Evolutionary conservation across 92 coral and sea anemone species (phyloP).

Genomic region (Parazoanthus swiftii): DNA sequence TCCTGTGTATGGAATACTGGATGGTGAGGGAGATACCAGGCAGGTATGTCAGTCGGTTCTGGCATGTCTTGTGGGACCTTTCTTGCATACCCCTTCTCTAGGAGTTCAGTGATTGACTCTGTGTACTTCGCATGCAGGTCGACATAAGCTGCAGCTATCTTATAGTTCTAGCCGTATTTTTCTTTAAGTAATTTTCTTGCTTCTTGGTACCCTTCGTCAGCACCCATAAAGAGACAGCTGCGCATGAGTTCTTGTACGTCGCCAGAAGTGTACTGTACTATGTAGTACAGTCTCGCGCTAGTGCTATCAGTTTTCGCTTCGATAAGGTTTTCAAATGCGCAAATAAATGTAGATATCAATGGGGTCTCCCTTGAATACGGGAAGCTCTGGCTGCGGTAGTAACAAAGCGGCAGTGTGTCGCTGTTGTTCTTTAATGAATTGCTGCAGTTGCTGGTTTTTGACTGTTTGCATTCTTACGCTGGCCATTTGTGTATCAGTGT

Average conservation of each 20-base stretch:
- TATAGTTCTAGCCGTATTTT: conserved; percentile 66
- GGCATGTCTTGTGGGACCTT: too few species aligned
- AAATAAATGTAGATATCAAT: conserved; percentile 56
- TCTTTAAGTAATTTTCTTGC: conserved; percentile 61
- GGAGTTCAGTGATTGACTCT: too few species aligned
- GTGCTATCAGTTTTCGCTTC: conserved; percentile 53
- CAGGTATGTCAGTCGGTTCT: too few species aligned
- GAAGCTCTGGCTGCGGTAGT: conserved; percentile 55
- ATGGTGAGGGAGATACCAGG: too few species aligned
- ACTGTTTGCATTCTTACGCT: conserved; percentile 15
- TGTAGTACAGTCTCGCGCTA: conserved; percentile 63
- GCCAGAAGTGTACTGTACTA: conserved; percentile 61
- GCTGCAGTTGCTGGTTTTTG: conserved; percentile 34
- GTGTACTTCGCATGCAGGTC: too few species aligned
- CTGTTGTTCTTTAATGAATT: conserved; percentile 42
- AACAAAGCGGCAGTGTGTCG: conserved; percentile 40
- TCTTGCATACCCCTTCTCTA: too few species aligned
- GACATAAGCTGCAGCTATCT: conserved; percentile 60
- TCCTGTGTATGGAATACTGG: too few species aligned
- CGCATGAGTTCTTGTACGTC: conserved; percentile 63
- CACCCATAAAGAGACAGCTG: conserved; percentile 62
- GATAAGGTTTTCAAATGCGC: conserved; percentile 66
- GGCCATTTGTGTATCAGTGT: not conserved
- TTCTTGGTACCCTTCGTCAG: conserved; percentile 59
- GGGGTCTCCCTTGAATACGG: conserved; percentile 62